Evolutionary conservation across 2,888 invertebrate species (phyloP), one percentile per base, ranked within the genome.

Genomic region (Tachina fera): DNA sequence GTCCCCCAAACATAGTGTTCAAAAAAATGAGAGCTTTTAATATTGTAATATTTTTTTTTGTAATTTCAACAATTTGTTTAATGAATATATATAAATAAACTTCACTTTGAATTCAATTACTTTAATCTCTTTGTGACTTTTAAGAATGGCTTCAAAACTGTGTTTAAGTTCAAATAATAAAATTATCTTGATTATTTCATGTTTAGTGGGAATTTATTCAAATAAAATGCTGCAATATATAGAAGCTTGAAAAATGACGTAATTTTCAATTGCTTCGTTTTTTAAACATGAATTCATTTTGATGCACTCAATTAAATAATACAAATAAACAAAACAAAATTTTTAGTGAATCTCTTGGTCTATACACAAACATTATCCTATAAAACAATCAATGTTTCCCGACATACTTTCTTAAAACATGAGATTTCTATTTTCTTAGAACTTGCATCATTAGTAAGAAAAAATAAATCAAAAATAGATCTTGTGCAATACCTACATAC

Each of bases 281-380:
- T 51, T 67, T 67, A 67, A 9, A 67, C 31, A 41, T 41, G 39
- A 51, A 16, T 70, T 71, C 56, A 71, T 71, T 6, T 58, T 51
- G 41, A 39, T 74, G 41, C 41, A 41, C 49, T 14, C 51, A 61
- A 63, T 74, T 41, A 53, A 63, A 61, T 51, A 11, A 43, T 39
- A 61, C 13, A 41, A 63, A 45, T 58, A 31, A 74, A 63, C 1
- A 74, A 14, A 39, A 47, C 41, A 6, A 4, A 63, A 51, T 31
- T 60, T 16, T 39, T 49, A 56, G 65, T 65, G 39, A 41, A 53
- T 41, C 14, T 41, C 14, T 49, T 41, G 41, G 16, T 45, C 53
- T 63, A 14, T 31, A 58, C 58, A 61, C 9, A 63, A 75, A 45
- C 43, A 31, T 49, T 10, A 51, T 45, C 10, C 31, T 16, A 65